These are phyloP conservation scores for Cercopithecus hamlyni DNA, from an alignment of 2,797 vertebrate genomes.

Conservation along the genomic window DNA sequence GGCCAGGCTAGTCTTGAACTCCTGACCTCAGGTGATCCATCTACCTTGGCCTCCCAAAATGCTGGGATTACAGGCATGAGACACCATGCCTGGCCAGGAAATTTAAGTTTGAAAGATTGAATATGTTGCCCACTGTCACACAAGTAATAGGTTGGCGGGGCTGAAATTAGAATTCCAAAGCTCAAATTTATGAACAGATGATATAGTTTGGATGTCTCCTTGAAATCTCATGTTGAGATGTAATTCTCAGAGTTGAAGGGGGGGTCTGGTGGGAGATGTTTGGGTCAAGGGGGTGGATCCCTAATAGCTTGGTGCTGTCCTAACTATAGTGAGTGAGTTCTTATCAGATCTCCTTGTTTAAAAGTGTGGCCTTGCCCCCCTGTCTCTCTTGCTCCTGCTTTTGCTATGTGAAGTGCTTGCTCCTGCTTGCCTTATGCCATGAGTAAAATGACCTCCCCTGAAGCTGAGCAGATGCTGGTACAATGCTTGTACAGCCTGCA, in stretches of 20 bases:
- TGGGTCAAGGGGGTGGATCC: background rate
- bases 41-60: background rate
- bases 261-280: background rate
- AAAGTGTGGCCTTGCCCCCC: background rate
- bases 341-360: background rate
- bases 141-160: background rate
- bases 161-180: background rate
- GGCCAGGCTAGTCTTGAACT: background rate
- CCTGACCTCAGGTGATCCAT: background rate
- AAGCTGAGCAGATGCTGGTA: background rate
- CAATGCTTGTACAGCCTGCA: background rate
- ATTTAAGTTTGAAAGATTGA: slow-evolving; percentile 43
- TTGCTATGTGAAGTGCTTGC: background rate
- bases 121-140: background rate
- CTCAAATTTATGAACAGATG: background rate
- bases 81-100: background rate
- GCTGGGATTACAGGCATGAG: background rate
- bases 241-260: background rate
- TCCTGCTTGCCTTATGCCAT: background rate
- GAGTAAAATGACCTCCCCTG: background rate
- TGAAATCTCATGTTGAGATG: background rate
- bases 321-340: background rate
- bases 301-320: background rate
- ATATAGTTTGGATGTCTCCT: background rate
- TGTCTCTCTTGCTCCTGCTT: background rate